Percentiles rank a stretch among this genome's conserved stretches.
phyloP scores from a whole-genome alignment of 2,113 vertebrate genomes.

The Hassar affinis region DNA sequence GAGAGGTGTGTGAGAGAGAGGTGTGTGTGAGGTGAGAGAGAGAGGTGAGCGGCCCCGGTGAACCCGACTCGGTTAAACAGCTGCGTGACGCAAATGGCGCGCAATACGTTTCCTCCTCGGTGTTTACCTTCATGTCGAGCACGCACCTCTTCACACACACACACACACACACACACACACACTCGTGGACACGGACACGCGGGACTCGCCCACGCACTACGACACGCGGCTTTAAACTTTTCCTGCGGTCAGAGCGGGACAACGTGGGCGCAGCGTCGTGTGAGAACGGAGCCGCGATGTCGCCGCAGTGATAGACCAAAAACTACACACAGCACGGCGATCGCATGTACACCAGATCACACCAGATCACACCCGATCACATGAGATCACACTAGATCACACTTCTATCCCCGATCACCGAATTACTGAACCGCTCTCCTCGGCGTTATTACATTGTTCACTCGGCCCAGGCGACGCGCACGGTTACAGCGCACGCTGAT shows the following conservation, averaged over 20 bases:
- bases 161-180: too few species aligned
- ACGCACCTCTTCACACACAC: conserved; percentile 19
- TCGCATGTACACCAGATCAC: not conserved
- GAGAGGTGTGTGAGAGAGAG: too few species aligned
- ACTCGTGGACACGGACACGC: too few species aligned
- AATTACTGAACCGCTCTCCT: too few species aligned
- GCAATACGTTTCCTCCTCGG: conserved; percentile 54
- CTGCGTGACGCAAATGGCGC: conserved; percentile 57
- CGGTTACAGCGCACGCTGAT: conserved; percentile 42
- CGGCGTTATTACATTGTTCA: conserved; percentile 55
- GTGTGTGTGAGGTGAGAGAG: too few species aligned
- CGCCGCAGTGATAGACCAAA: too few species aligned
- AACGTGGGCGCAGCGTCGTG: conserved; percentile 57
- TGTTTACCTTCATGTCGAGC: conserved; percentile 50
- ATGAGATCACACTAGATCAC: too few species aligned
- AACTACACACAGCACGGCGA: not conserved
- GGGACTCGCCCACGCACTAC: too few species aligned
- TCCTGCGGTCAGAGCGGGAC: conserved; percentile 16
- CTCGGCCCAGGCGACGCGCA: conserved; percentile 23
- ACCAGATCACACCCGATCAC: too few species aligned
- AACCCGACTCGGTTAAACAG: too few species aligned
- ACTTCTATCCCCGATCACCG: too few species aligned
- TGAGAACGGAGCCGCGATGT: not conserved
- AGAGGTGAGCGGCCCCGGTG: too few species aligned
- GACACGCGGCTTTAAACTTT: conserved; percentile 32